Percentiles rank a stretch among this genome's conserved stretches.
Evolutionary conservation across 2,888 invertebrate species (phyloP).

Genomic region (Tenthredo scrophulariae): DNA sequence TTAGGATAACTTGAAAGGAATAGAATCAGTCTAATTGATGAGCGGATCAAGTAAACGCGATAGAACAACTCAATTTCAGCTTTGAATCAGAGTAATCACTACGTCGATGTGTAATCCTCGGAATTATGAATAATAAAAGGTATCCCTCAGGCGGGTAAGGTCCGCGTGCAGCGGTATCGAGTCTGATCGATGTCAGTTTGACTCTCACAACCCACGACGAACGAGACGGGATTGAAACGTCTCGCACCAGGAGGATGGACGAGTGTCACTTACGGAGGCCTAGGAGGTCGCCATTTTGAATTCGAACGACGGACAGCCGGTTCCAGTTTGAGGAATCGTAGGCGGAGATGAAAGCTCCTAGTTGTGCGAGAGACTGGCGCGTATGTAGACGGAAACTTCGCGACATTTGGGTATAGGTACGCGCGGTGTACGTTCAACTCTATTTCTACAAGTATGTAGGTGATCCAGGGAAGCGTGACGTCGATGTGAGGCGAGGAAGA

Average conservation of each 20-base stretch:
- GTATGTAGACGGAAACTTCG: background rate
- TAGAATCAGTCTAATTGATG: background rate
- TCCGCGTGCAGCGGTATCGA: background rate
- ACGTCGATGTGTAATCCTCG: background rate
- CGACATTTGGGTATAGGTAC: background rate
- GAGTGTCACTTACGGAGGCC: slow-evolving; percentile 70
- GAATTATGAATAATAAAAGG: slow-evolving; percentile 34
- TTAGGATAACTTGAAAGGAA: background rate
- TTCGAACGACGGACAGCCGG: slow-evolving; percentile 64
- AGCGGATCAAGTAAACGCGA: background rate
- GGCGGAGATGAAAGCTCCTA: slow-evolving; percentile 77
- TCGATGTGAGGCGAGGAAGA: slow-evolving; percentile 28
- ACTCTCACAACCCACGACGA: slow-evolving; percentile 6
- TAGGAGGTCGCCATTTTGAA: slow-evolving; percentile 72
- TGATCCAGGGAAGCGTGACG: slow-evolving; percentile 37
- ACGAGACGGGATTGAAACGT: slow-evolving; percentile 73
- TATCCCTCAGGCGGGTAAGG: background rate
- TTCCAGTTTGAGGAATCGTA: slow-evolving; percentile 76
- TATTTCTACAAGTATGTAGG: background rate
- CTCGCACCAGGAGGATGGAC: slow-evolving; percentile 68
- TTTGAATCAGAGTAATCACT: background rate
- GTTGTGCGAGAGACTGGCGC: slow-evolving; percentile 52
- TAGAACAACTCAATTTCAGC: slow-evolving; percentile 13
- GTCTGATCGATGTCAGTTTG: slow-evolving; percentile 49
- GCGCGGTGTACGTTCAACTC: background rate